These are phyloP conservation scores for Drosophila maculinotata DNA, from an alignment of 2,888 invertebrate species.

Conservation along the genomic window DNA sequence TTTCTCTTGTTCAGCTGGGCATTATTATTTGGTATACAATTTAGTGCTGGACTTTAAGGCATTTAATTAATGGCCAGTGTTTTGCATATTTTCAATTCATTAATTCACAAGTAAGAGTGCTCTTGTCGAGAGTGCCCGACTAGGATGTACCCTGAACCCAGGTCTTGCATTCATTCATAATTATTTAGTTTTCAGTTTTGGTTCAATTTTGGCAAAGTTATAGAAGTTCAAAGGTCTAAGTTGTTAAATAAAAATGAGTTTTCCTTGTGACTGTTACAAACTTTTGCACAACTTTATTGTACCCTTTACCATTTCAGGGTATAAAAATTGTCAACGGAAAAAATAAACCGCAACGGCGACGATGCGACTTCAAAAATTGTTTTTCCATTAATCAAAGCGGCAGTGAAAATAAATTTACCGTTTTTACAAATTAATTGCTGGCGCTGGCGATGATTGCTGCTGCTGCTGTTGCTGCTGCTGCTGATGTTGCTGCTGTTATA, in stretches of 20 bases:
- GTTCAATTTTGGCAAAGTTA: no score
- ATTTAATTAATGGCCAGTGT: constrained; percentile 68
- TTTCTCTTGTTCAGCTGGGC: constrained; percentile 29
- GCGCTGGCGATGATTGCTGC: constrained; percentile 24
- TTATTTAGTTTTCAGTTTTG: no score
- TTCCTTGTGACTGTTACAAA: no score
- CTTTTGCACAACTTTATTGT: no score
- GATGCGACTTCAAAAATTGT: constrained; percentile 50
- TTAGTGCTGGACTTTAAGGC: constrained; percentile 37
- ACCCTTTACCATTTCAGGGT: no score
- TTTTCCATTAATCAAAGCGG: constrained; percentile 73
- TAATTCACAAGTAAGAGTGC: no score
- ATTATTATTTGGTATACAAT: constrained; percentile 22
- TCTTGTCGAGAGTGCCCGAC: no score
- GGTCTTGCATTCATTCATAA: no score
- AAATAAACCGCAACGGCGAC: constrained; percentile 26
- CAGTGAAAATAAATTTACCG: constrained; percentile 63
- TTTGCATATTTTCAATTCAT: constrained; percentile 65
- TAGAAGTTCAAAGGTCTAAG: no score
- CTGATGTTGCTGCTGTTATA: constrained; percentile 29
- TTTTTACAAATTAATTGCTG: constrained; percentile 58
- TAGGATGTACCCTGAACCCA: no score
- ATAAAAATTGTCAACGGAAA: constrained; percentile 48
- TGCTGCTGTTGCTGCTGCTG: constrained; percentile 45
- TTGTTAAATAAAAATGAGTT: no score